Base-by-base conservation (phyloP, 2,113 vertebrate genomes). In the Dasypus novemcinctus region DNA sequence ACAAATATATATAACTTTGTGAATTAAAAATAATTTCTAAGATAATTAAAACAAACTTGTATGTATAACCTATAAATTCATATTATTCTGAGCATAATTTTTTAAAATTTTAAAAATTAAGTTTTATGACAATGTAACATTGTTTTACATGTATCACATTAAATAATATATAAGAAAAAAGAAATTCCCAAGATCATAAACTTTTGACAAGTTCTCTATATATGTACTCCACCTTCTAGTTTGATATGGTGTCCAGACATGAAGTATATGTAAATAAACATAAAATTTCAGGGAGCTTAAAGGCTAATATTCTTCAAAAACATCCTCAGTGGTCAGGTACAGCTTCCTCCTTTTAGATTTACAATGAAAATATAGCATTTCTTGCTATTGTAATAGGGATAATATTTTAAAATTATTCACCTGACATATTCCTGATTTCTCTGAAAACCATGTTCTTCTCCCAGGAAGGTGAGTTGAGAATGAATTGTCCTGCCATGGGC, bases 301-400 rank as follows among this genome's bases (percentile, higher is more conserved):
- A 92, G 83, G 38, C 14, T 81, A 75, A 61, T 76, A 43, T 71
- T 89, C 69, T 87, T 94, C n/a, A 69, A 46, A 94, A 87, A 75
- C 31, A 81, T 68, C 66, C 21, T 68, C 33, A 14, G 83, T 66
- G 52, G 49, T 36, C 25, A 80, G 33, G 74, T 71, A 71, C 63
- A 80, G 64, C 64, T n/a, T 68, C 87, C 15, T 69, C n/a, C 17
- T 23, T 63, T 29, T 49, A 61, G 54, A 54, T 71, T 93, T 72
- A 80, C n/a, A 63, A 72, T 52, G 64, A 72, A 69, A 63, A 79
- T 72, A 91, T 43, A 63, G 27, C n/a, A n/a, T 64, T 80, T 81
- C 52, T 72, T 81, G 81, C 52, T 46, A 71, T 25, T 63, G 5
- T 80, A 87, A 87, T 6, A 36, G 41, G 83, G 49, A 46, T 78